These are phyloP conservation scores for Agrotis puta DNA, from an alignment of 2,888 invertebrate genomes.

Conservation along the genomic window DNA sequence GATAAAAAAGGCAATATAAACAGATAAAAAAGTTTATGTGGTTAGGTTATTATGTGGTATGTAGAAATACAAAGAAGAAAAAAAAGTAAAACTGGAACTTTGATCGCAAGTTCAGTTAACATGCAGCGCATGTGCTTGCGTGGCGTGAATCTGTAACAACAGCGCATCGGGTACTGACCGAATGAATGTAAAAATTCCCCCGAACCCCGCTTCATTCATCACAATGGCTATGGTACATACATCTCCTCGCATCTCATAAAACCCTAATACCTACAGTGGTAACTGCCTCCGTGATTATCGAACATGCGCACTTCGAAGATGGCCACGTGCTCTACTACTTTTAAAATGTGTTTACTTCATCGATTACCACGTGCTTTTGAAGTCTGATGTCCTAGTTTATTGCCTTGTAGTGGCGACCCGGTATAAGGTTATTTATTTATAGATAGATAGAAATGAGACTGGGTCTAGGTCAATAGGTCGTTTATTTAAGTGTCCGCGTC, in stretches of 20 bases:
- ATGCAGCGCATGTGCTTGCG: background rate
- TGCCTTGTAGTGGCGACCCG: slow-evolving; percentile 22
- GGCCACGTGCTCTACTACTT: slow-evolving; percentile 24
- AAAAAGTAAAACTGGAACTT: background rate
- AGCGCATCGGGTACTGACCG: background rate
- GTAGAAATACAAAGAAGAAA: background rate
- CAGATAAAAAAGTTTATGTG: too few species aligned
- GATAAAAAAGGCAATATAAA: too few species aligned
- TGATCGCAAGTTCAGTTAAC: background rate
- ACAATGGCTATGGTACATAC: background rate
- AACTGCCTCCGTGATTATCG: slow-evolving; percentile 43
- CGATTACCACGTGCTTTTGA: background rate
- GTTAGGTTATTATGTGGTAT: too few species aligned
- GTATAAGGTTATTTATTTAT: slow-evolving; percentile 36
- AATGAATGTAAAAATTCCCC: background rate
- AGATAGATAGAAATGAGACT: slow-evolving; percentile 12
- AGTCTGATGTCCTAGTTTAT: slow-evolving; percentile 44
- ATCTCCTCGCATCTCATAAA: slow-evolving; percentile 22
- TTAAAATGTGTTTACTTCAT: background rate
- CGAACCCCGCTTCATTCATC: too few species aligned
- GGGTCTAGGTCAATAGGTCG: slow-evolving; percentile 27
- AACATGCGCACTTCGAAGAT: slow-evolving; percentile 40
- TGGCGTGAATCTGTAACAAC: background rate
- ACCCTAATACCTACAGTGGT: slow-evolving; percentile 28
- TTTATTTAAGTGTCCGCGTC: slow-evolving; percentile 12